Evolutionary conservation across 2,888 invertebrate genomes (phyloP), one percentile per base, ranked within the genome.

Genomic region (Watsonalla binaria): DNA sequence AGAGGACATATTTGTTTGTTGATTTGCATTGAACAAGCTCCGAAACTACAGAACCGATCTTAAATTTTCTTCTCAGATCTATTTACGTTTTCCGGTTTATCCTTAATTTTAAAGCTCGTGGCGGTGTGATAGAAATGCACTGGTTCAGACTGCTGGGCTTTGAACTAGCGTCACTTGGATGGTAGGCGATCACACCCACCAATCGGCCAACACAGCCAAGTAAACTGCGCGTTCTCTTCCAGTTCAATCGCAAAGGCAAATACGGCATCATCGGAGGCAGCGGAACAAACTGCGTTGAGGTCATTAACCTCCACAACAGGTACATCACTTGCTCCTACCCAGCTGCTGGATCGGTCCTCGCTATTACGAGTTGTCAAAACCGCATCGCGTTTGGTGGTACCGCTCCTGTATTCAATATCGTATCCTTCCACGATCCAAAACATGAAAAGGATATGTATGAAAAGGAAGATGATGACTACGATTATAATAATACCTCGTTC

Each of bases 161-260:
- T 24, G 24, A 24, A 24, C 24, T 24, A 24, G 24, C 24, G 24
- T 24, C 24, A 24, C 14, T 15, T 47, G 13, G 5, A 15, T 47
- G 6, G 14, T 5, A 47, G 24, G 15, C 24, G 24, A 24, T 24
- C 24, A 24, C 24, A 2, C 24, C 24, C 24, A 24, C 24, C 24
- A 24, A 24, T 24, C 24, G 24, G 24, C 24, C 4, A 24, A 4
- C 24, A 24, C 24, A 24, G 4, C 24, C 24, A 24, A 24, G 24
- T 48, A 48, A 48, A 5, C 15, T 46, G 5, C 7, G 33, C 24
- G 39, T 52, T 47, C 14, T 2, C 14, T 78, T 77, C 39, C 78
- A 91, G 90, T 82, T 64, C 59, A 90, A 91, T 59, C 85, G 90
- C 24, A 89, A 90, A 76, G 90, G 90, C 0, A 90, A 90, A 59